Evolutionary conservation across 2,113 vertebrate genomes (phyloP).

Genomic region (Barbus barbus): DNA sequence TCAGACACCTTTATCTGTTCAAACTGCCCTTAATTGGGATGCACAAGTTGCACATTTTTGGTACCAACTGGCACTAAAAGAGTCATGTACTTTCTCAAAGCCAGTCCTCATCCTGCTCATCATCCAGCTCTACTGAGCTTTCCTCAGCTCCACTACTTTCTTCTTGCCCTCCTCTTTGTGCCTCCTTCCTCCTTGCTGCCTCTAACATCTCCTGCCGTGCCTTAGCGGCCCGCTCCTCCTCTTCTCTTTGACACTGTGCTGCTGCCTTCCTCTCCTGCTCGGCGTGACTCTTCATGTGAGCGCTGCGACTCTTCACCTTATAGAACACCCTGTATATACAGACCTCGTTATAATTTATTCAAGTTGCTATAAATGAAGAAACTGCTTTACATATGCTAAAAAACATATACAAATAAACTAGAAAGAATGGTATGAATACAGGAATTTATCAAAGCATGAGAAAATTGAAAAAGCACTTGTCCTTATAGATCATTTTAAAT

Average conservation of each 20-base stretch:
- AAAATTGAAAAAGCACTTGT: too few relatives aligned
- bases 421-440: neutral
- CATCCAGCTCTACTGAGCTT: constrained; percentile 67
- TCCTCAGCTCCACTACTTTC: constrained; percentile 62
- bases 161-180: constrained; percentile 16
- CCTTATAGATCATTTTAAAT: neutral
- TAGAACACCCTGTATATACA: constrained; percentile 82
- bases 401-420: too few relatives aligned
- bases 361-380: neutral
- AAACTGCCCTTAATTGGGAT: neutral
- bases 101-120: constrained; percentile 78
- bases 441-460: neutral
- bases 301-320: constrained; percentile 97
- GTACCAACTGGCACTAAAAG: neutral
- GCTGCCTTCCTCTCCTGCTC: constrained; percentile 98
- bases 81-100: too few relatives aligned
- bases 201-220: constrained; percentile 48
- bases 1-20: neutral
- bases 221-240: constrained; percentile 71
- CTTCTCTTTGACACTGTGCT: constrained; percentile 82
- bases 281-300: constrained; percentile 97
- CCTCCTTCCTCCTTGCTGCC: neutral
- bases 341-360: neutral
- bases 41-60: neutral
- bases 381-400: neutral